Conservation (phyloP, 2,888 invertebrate species). For the Helobdella robusta region DNA sequence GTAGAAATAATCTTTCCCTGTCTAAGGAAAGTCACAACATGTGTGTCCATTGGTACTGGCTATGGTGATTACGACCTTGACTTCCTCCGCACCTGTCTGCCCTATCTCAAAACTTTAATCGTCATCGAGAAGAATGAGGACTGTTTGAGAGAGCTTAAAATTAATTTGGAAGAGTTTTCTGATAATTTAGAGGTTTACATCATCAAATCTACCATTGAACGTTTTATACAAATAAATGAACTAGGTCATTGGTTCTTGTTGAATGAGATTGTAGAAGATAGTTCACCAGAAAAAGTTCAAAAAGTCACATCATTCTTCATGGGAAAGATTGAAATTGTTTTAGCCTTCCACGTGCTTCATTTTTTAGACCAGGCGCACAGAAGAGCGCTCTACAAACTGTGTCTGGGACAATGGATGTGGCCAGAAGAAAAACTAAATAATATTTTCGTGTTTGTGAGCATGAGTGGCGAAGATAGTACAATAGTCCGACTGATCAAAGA, state of each 20-base stretch:
- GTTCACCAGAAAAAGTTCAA: no score
- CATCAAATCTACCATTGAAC: neutral
- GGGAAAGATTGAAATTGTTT: neutral
- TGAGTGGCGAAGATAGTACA: no score
- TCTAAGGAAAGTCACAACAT: no score
- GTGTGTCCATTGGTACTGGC: constrained; percentile 3
- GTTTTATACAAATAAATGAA: neutral
- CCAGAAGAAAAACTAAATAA: no score
- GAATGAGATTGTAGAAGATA: no score
- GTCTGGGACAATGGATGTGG: neutral
- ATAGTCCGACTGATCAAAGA: no score
- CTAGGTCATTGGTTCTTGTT: no score
- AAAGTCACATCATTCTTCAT: no score
- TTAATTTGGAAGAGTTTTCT: neutral
- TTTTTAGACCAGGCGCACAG: neutral
- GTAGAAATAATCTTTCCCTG: no score
- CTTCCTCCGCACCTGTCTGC: constrained; percentile 10
- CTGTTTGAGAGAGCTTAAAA: neutral
- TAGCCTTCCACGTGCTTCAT: neutral
- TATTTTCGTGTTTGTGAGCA: no score
- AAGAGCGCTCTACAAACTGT: neutral
- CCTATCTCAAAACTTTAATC: neutral
- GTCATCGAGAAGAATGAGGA: constrained; percentile 4
- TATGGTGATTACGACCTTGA: constrained; percentile 15
- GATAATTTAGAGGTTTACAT: neutral